Evolutionary conservation across 2,797 vertebrate genomes (phyloP), one percentile per base, ranked within the genome.

Genomic region (Carapus acus): DNA sequence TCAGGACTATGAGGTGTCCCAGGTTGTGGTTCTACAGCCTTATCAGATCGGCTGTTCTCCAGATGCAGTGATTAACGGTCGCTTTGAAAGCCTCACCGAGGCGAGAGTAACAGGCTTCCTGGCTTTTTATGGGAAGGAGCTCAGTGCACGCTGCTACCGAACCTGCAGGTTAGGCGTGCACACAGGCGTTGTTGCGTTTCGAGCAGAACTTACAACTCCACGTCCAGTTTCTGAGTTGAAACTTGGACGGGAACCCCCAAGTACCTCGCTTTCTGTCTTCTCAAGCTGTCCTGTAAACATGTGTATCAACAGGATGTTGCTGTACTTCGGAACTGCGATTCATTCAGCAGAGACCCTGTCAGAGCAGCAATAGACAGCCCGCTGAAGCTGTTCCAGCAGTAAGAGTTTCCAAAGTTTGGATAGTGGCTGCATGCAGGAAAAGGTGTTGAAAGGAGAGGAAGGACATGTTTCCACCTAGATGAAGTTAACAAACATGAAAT

Each of bases 31-130:
- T 84, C 72, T 53, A 61, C 65, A 51, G 69, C 59, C 55, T 74
- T 74, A 83, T 86, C 79, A 85, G 80, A 88, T 88, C 79, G 72
- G 63, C 79, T 58, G 73, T 70, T 77, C 78, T 83, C 49, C 71
- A 79, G 82, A 85, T 89, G 77, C 67, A 61, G 71, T 23, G 80
- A 87, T 88, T 85, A 78, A 78, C 55, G 59, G 60, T 51, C 27
- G 77, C 86, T 92, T 91, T 90, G 88, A 90, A 88, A 84, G 67
- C 69, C 61, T 63, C 41, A 41, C 58, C 38, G 48, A 69, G 69
- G 68, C 71, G 65, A 67, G 64, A 65, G 67, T 67, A 73, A 73
- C 69, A 80, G 43, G 50, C 53, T 60, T 65, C 65, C 36, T 75
- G 75, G 71, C 79, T 84, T 76, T 83, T 84, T 83, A 78, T 65